phyloP scores from a whole-genome alignment of 2,113 vertebrate genomes.

The Cochlearius cochlearius region DNA sequence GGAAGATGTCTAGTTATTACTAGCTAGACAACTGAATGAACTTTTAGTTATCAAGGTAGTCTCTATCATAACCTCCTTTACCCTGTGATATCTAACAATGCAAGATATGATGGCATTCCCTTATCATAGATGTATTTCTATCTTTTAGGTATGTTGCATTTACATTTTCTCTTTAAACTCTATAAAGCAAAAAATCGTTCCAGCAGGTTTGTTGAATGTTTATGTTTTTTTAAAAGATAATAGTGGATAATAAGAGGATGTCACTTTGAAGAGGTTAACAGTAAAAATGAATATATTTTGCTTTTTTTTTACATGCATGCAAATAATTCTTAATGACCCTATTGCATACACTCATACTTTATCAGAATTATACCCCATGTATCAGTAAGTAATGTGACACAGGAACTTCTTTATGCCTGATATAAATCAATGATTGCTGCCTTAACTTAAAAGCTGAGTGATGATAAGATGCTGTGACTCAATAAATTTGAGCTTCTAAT shows the following conservation, averaged over 20 bases:
- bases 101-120: background rate
- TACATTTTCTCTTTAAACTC: background rate
- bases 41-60: background rate
- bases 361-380: slow-evolving; percentile 32
- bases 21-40: background rate
- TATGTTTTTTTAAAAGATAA: background rate
- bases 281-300: background rate
- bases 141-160: background rate
- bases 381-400: slow-evolving; percentile 56
- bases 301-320: background rate
- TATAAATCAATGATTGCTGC: slow-evolving; percentile 59
- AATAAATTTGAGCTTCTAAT: slow-evolving; percentile 69
- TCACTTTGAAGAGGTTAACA: slow-evolving; percentile 18
- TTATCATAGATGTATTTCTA: background rate
- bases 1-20: background rate
- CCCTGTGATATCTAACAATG: background rate
- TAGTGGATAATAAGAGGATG: background rate
- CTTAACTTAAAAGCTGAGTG: slow-evolving; percentile 67
- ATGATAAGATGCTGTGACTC: slow-evolving; percentile 61
- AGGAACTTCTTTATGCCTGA: slow-evolving; percentile 48
- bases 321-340: slow-evolving; percentile 59
- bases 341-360: slow-evolving; percentile 1
- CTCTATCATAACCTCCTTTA: background rate
- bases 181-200: background rate
- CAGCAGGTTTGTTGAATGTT: background rate